phyloP scores from a whole-genome alignment of 2,888 invertebrate genomes.

The Himalopsyche tibetana region DNA sequence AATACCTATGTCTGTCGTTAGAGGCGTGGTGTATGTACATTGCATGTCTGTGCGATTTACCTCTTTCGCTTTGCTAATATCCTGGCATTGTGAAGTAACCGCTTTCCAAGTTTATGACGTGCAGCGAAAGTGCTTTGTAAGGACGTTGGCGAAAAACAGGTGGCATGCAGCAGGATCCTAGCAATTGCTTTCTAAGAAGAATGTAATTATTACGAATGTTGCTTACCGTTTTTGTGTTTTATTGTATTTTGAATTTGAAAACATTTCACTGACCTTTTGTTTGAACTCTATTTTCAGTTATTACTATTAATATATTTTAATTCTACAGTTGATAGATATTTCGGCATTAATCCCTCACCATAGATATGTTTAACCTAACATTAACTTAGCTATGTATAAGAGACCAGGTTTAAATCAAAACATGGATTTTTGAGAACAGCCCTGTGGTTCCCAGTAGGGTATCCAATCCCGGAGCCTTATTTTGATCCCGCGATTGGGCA shows the following conservation, averaged over 20 bases:
- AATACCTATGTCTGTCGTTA: constrained; percentile 6
- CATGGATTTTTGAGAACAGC: too few relatives aligned
- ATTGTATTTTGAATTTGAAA: background rate
- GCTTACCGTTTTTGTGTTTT: background rate
- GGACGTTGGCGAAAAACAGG: constrained; percentile 40
- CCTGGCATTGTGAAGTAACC: constrained; percentile 45
- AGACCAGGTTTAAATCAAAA: too few relatives aligned
- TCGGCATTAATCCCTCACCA: too few relatives aligned
- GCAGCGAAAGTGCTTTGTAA: constrained; percentile 33
- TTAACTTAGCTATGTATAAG: too few relatives aligned
- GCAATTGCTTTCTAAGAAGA: constrained; percentile 2
- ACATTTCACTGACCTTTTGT: background rate
- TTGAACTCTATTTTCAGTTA: too few relatives aligned
- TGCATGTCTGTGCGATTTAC: constrained; percentile 44
- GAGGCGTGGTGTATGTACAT: constrained; percentile 37
- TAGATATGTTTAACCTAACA: too few relatives aligned
- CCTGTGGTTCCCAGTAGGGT: too few relatives aligned
- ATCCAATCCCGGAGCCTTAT: too few relatives aligned
- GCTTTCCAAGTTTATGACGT: constrained; percentile 44
- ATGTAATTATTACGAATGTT: constrained; percentile 23
- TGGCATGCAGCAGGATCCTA: constrained; percentile 7
- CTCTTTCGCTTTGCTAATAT: constrained; percentile 44
- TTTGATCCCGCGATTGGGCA: too few relatives aligned
- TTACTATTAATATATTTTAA: too few relatives aligned
- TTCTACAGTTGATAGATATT: too few relatives aligned